Evolutionary conservation across 2,888 invertebrate species (phyloP).

Genomic region (Cremastobaeus sp.): DNA sequence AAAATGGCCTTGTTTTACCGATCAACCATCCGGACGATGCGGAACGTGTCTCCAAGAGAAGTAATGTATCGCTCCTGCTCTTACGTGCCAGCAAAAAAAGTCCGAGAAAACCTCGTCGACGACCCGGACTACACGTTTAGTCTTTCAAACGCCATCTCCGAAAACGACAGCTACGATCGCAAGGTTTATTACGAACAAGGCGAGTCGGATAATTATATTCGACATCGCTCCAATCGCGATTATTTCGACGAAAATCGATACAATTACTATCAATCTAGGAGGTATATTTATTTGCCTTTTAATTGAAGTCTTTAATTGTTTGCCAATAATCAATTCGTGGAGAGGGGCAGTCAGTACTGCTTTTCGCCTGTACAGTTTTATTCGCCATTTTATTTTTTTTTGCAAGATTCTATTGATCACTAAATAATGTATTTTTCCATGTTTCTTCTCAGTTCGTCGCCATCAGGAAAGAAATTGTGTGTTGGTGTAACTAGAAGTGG

Average conservation of each 20-base stretch:
- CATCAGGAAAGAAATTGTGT: slow-evolving; percentile 12
- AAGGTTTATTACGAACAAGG: not conserved
- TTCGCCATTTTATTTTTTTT: not conserved
- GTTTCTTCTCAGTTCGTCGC: not conserved
- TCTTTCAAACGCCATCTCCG: slow-evolving; percentile 55
- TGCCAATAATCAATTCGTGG: not conserved
- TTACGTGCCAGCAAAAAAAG: slow-evolving; percentile 68
- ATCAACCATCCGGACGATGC: slow-evolving; percentile 63
- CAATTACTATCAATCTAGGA: not conserved
- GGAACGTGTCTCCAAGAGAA: slow-evolving; percentile 64
- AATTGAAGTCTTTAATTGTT: not conserved
- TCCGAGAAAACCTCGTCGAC: slow-evolving; percentile 65
- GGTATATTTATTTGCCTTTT: not conserved
- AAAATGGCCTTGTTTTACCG: slow-evolving; percentile 61
- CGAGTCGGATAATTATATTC: not conserved
- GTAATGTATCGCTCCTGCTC: slow-evolving; percentile 71
- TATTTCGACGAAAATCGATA: not conserved
- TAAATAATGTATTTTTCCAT: not conserved
- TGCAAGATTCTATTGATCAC: not conserved
- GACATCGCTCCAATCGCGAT: not conserved
- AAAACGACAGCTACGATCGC: slow-evolving; percentile 23
- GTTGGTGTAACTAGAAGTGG: slow-evolving; percentile 16
- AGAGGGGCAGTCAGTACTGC: no score
- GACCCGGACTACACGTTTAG: slow-evolving; percentile 22
- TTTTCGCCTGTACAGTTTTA: not conserved